Conservation (phyloP, 2,888 invertebrate genomes). For the Drosophila quinaria region DNA sequence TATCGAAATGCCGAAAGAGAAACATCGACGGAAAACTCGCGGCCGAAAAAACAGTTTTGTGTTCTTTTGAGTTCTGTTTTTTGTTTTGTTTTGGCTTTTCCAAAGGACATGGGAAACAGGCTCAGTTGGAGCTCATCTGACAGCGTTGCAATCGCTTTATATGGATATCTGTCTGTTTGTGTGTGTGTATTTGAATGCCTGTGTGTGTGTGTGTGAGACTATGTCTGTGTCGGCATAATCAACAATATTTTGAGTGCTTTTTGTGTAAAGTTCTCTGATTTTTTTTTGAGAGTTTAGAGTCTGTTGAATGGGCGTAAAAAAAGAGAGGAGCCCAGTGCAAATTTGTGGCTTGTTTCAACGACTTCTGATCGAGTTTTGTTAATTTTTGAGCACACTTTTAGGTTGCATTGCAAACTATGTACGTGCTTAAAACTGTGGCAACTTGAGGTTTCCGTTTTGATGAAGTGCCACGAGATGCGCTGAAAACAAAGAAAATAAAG, state of each 20-base stretch:
- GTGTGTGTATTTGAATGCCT: background rate
- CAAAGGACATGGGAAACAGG: slow-evolving; percentile 26
- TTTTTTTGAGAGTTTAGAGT: slow-evolving; percentile 35
- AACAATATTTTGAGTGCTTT: slow-evolving; percentile 79
- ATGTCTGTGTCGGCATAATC: slow-evolving; percentile 63
- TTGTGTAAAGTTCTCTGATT: slow-evolving; percentile 68
- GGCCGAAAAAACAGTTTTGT: slow-evolving; percentile 43
- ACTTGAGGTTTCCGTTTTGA: slow-evolving; percentile 19
- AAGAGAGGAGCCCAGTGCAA: background rate
- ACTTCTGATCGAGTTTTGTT: slow-evolving; percentile 67
- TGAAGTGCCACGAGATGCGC: background rate
- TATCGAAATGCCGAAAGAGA: slow-evolving; percentile 22
- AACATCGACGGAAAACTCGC: slow-evolving; percentile 38
- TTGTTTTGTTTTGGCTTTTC: slow-evolving; percentile 10
- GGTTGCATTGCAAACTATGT: slow-evolving; percentile 18
- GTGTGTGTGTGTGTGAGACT: slow-evolving; percentile 8
- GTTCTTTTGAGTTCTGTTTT: slow-evolving; percentile 29
- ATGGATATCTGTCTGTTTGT: slow-evolving; percentile 16
- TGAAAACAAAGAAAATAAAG: background rate
- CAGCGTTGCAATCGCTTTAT: slow-evolving; percentile 36
- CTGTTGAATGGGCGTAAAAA: slow-evolving; percentile 10
- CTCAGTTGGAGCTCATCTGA: slow-evolving; percentile 37
- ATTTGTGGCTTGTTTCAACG: slow-evolving; percentile 55
- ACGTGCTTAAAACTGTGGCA: slow-evolving; percentile 28
- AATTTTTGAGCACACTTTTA: slow-evolving; percentile 54